Base-by-base conservation (phyloP, 2,113 vertebrate species). In the Nannospalax galili region DNA sequence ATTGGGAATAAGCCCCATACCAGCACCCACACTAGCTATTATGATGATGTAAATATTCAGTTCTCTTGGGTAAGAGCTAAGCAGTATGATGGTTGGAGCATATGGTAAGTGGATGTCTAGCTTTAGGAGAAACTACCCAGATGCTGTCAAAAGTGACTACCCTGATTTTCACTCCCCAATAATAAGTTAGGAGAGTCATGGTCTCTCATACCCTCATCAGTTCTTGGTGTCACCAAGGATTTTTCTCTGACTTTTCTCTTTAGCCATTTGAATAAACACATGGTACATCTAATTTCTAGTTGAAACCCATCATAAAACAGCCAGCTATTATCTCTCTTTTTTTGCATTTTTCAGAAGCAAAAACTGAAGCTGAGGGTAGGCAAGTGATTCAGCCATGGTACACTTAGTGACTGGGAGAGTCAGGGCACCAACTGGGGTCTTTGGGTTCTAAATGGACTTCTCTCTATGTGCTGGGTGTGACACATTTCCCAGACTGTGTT, bases 191-290 rank as follows among this genome's bases (percentile, higher is more conserved):
- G 56, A 64, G 9, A 30, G 45, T 14, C 3, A 2, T 26, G 0
- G 40, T 58, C 5, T 75, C 7, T 26, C 65, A 40, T 6, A 9
- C 7, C 64, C 52, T 16, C 1, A 42, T 5, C 1, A 17, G 19
- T 10, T 1, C 1, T 52, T 0, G 0, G 4, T 5, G 2, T 5
- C 8, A 2, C 40, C 40, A 7, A 52, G 35, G 28, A 35, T 16
- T 58, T 28, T 4, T 40, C 48, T 52, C 42, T 9, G 3, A 30
- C 37, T 56, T 26, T 19, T 19, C 5, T 70, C 65, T 32, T 60
- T 7, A 74, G 48, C 32, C 40, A 16, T 52, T 80, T 45, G 69
- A 7, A 30, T 4, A 32, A 32, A 2, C 45, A 17, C 10, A 1
- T 0, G 7, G 12, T 22, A 24, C 24, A 28, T 58, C 19, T 86